Conservation (phyloP, 2,113 vertebrate species). For the Manacus vitellinus region DNA sequence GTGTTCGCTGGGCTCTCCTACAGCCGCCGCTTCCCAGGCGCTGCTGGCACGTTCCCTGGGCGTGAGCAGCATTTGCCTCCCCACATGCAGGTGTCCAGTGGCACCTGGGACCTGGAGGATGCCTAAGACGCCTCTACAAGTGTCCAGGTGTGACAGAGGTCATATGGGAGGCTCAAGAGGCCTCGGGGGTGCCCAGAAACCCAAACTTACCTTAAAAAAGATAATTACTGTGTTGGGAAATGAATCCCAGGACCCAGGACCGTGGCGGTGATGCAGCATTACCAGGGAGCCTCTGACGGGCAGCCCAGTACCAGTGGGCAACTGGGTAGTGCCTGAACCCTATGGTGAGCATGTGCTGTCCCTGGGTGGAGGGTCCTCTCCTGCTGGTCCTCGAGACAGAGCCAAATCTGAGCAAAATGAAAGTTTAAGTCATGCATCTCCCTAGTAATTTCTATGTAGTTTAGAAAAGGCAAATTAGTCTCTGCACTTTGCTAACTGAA, state of each 20-base stretch:
- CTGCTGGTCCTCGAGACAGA: neutral
- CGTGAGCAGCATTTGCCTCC: neutral
- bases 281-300: neutral
- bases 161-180: neutral
- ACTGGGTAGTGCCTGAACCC: neutral
- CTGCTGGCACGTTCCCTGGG: neutral
- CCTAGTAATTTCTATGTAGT: neutral
- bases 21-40: neutral
- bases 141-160: accelerated
- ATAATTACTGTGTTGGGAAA: accelerated
- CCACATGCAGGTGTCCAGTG: too few relatives aligned
- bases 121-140: neutral
- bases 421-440: neutral
- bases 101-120: neutral
- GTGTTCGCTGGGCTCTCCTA: neutral
- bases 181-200: neutral
- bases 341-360: neutral
- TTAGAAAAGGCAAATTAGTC: neutral
- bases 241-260: neutral
- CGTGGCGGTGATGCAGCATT: accelerated
- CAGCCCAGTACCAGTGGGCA: neutral
- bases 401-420: neutral
- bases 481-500: neutral
- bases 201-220: neutral
- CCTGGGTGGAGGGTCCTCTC: neutral